Conservation (phyloP, 2,888 invertebrate genomes). For the Unio pictorum region DNA sequence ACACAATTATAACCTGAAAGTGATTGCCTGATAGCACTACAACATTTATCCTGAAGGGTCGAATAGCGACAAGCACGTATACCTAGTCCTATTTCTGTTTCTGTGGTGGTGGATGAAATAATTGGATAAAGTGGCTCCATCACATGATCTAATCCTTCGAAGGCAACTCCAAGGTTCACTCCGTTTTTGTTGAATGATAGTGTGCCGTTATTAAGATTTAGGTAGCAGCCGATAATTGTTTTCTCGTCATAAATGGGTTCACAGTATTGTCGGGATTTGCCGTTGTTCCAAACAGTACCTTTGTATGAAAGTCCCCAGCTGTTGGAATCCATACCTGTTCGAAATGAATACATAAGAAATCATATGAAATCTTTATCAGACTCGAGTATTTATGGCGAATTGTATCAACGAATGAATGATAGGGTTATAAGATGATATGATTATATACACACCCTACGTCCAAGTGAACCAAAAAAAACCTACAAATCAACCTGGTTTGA, state of each 20-base stretch:
- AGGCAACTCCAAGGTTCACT: constrained; percentile 53
- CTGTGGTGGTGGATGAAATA: constrained; percentile 55
- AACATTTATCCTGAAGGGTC: constrained; percentile 55
- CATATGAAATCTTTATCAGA: not conserved
- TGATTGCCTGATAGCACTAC: constrained; percentile 36
- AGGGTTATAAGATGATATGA: too few relatives aligned
- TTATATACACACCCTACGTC: too few relatives aligned
- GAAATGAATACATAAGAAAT: not conserved
- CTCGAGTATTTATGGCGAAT: not conserved
- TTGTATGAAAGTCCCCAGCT: constrained; percentile 67
- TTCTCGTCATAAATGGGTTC: constrained; percentile 53
- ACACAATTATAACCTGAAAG: constrained; percentile 29
- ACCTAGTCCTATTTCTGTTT: constrained; percentile 57
- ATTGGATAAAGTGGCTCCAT: constrained; percentile 51
- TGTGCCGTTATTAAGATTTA: constrained; percentile 55
- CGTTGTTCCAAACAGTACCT: constrained; percentile 58
- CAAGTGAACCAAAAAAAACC: too few relatives aligned
- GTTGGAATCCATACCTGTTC: constrained; percentile 52
- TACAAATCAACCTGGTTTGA: too few relatives aligned
- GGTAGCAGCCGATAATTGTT: constrained; percentile 56
- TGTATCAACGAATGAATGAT: too few relatives aligned
- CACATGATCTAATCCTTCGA: constrained; percentile 37
- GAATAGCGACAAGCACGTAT: constrained; percentile 38
- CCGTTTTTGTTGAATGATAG: constrained; percentile 56
- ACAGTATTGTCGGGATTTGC: constrained; percentile 48